Conservation (phyloP, 1,140 invertebrate genomes). For the Cotesia typhae region DNA sequence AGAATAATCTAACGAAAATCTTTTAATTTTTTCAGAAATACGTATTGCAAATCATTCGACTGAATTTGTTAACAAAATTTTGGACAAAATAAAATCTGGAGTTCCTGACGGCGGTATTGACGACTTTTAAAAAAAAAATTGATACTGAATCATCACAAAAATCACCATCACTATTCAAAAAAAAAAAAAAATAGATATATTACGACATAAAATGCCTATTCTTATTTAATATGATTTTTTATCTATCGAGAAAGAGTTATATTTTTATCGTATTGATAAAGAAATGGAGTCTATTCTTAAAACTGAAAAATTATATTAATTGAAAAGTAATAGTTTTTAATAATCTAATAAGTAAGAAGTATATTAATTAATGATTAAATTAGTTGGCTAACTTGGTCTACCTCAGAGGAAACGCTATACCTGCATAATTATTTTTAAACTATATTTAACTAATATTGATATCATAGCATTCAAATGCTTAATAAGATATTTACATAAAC, state of each 20-base stretch:
- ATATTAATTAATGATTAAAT: slow-evolving; percentile 45
- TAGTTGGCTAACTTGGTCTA: slow-evolving; percentile 58
- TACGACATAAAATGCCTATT: background rate
- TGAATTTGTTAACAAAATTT: slow-evolving; percentile 86
- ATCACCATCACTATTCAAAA: background rate
- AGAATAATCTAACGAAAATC: too few species aligned
- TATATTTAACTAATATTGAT: slow-evolving; percentile 33
- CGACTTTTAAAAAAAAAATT: slow-evolving; percentile 64
- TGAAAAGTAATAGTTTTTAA: background rate
- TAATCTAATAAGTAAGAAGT: slow-evolving; percentile 19
- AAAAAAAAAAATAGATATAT: background rate
- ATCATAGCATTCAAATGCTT: slow-evolving; percentile 38
- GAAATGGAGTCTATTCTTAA: too few species aligned
- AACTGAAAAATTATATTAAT: too few species aligned
- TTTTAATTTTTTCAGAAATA: slow-evolving; percentile 69
- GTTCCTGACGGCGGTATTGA: slow-evolving; percentile 74
- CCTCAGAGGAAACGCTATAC: slow-evolving; percentile 59
- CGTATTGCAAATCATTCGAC: slow-evolving; percentile 84
- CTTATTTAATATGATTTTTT: too few species aligned
- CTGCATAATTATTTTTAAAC: slow-evolving; percentile 38
- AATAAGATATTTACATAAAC: slow-evolving; percentile 38
- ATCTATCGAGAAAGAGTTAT: too few species aligned
- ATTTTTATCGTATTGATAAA: too few species aligned
- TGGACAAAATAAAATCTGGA: slow-evolving; percentile 78
- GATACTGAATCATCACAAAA: background rate